Conservation (phyloP, 2,797 vertebrate genomes). For the Heterohyrax brucei region DNA sequence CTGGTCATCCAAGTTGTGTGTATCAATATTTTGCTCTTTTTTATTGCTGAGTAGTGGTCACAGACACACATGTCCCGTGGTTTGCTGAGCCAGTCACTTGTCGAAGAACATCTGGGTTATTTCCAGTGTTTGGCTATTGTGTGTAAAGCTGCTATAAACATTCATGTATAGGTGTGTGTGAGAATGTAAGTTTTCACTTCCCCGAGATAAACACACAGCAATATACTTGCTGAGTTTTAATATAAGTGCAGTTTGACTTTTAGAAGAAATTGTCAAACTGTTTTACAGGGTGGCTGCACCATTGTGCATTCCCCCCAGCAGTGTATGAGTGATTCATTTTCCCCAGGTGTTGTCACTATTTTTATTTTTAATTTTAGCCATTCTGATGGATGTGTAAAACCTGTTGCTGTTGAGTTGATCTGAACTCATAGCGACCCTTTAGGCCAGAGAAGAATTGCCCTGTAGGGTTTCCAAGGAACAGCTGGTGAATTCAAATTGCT, state of each 20-base stretch:
- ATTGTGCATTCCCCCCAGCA: background rate
- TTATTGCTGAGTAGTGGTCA: background rate
- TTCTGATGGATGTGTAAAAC: background rate
- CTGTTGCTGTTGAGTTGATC: too few relatives aligned
- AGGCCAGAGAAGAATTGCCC: too few relatives aligned
- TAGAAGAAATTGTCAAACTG: constrained; percentile 2
- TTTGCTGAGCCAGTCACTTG: background rate
- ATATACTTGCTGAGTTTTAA: background rate
- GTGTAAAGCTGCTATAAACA: constrained; percentile 35
- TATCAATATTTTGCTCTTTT: background rate
- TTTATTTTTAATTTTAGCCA: constrained; percentile 17
- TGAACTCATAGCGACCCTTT: too few relatives aligned
- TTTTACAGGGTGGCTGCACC: background rate
- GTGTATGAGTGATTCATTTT: background rate
- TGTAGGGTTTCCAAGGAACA: too few relatives aligned
- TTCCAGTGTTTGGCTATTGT: constrained; percentile 19
- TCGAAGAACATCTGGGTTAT: background rate
- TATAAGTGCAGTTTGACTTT: constrained; percentile 51
- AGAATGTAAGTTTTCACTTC: constrained; percentile 39
- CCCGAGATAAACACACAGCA: constrained; percentile 43
- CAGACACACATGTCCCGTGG: background rate
- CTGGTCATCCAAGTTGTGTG: background rate
- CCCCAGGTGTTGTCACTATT: background rate
- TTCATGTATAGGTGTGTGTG: constrained; percentile 4
- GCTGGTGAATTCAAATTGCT: too few relatives aligned